These are phyloP conservation scores for Trogon melanurus DNA, from an alignment of 2,113 vertebrate genomes.

Conservation along the genomic window DNA sequence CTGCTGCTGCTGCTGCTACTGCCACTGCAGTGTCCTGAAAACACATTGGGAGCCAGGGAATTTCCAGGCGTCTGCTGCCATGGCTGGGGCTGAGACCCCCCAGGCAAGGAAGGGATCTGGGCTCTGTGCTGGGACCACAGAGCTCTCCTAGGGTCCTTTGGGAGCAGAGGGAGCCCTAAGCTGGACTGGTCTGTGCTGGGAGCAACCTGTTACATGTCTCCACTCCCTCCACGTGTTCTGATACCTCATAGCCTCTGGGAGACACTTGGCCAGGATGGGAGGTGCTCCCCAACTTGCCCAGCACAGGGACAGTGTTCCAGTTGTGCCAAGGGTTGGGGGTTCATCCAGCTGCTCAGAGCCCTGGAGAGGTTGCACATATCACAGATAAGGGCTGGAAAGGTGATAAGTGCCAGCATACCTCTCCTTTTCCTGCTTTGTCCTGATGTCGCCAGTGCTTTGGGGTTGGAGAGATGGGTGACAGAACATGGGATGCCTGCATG, in stretches of 20 bases:
- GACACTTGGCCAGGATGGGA: rapidly evolving
- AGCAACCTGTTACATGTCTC: background rate
- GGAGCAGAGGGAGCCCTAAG: background rate
- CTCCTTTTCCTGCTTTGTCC: background rate
- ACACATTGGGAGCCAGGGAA: constrained; percentile 21
- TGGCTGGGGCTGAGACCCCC: background rate
- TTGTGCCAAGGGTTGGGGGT: background rate
- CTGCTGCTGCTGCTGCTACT: background rate
- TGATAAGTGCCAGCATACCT: background rate
- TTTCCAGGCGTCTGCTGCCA: constrained; percentile 22
- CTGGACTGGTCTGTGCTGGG: background rate
- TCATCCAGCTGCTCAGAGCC: background rate
- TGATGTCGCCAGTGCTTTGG: background rate
- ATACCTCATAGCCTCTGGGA: background rate
- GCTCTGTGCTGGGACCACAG: rapidly evolving
- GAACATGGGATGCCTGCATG: background rate
- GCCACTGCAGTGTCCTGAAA: background rate
- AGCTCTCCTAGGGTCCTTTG: background rate
- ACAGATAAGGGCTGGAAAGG: background rate
- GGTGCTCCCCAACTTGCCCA: background rate
- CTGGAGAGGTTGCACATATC: background rate
- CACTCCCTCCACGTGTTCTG: background rate
- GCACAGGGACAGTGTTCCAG: background rate
- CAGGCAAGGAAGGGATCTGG: background rate
- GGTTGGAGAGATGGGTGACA: background rate